Conservation (phyloP, 2,888 invertebrate species). For the Pimpla rufipes region DNA sequence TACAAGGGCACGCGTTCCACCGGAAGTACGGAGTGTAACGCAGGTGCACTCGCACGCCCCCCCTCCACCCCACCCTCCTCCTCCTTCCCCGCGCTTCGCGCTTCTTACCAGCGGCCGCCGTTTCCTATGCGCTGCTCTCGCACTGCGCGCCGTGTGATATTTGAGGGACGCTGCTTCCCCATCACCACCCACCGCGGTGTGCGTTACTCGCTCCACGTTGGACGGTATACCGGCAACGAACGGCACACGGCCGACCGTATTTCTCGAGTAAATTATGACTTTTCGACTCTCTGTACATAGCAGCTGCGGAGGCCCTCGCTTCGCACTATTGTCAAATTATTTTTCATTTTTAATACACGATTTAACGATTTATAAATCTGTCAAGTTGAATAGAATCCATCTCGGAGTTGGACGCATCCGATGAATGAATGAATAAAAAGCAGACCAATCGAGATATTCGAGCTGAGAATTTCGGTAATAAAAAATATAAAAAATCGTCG, state of each 20-base stretch:
- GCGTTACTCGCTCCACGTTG: neutral
- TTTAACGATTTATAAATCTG: no score
- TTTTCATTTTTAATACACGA: no score
- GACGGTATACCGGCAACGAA: neutral
- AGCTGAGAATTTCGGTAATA: no score
- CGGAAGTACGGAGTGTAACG: conserved; percentile 78
- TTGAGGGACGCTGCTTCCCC: conserved; percentile 50
- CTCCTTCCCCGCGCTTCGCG: conserved; percentile 49
- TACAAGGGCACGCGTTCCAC: conserved; percentile 80
- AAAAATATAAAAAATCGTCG: no score
- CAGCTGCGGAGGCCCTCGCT: neutral
- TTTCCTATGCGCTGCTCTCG: no score
- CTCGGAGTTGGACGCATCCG: no score
- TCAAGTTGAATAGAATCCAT: no score
- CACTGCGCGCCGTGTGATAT: conserved; percentile 39
- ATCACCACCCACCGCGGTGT: neutral
- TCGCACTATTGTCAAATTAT: neutral
- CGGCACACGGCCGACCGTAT: neutral
- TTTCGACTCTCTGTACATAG: no score
- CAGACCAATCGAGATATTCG: no score
- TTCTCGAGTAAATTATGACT: neutral
- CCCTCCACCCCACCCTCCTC: conserved; percentile 33
- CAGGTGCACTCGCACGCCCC: conserved; percentile 74
- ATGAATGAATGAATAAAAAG: no score
- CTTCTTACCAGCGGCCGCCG: no score